Evolutionary conservation across 2,113 vertebrate genomes (phyloP).

Genomic region (Bubalus kerabau): DNA sequence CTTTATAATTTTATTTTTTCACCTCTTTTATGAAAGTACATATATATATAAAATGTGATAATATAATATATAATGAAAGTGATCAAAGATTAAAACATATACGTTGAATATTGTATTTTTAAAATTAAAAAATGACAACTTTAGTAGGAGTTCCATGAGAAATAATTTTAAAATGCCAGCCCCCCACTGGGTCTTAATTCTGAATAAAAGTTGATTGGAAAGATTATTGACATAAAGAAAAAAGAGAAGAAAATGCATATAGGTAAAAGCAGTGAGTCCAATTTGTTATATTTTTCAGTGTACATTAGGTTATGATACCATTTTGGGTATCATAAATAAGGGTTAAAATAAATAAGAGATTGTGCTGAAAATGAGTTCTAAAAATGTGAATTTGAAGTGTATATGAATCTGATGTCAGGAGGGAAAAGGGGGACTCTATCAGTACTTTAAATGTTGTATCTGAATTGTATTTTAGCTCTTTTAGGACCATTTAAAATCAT

Average conservation of each 20-base stretch:
- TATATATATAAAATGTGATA: too few species aligned
- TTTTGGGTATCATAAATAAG: background rate
- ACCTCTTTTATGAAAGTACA: constrained; percentile 40
- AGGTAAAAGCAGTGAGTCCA: background rate
- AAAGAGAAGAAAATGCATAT: background rate
- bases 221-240: background rate
- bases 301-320: background rate
- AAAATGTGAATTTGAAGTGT: background rate
- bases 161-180: background rate
- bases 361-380: background rate
- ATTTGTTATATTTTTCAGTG: background rate
- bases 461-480: background rate
- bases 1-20: background rate
- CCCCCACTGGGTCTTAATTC: background rate
- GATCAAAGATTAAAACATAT: background rate
- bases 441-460: background rate
- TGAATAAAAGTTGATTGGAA: background rate
- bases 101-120: background rate
- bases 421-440: background rate
- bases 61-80: background rate
- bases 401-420: background rate
- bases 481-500: background rate
- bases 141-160: background rate
- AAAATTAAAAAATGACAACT: background rate
- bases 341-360: background rate